Conservation (phyloP, 2,113 vertebrate species). For the Chamaea fasciata region DNA sequence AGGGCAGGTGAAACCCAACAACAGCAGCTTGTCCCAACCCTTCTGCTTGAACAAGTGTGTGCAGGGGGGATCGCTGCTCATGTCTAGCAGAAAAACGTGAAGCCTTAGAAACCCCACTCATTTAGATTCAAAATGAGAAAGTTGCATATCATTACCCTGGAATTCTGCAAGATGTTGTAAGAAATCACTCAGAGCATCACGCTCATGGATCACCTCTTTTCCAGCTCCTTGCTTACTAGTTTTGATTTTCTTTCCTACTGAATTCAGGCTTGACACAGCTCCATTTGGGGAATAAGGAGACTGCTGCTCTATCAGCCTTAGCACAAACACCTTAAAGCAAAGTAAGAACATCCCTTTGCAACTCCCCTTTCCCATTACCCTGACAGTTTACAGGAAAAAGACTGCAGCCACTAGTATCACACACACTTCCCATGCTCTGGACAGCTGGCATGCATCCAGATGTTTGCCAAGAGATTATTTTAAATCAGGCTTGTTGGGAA, state of each 20-base stretch:
- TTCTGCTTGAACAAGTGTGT: neutral
- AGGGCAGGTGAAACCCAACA: neutral
- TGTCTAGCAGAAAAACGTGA: neutral
- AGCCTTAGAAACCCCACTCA: neutral
- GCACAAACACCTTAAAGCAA: neutral
- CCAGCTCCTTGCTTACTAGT: neutral
- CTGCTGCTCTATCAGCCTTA: neutral
- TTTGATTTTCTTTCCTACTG: neutral
- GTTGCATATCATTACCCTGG: neutral
- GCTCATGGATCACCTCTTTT: neutral
- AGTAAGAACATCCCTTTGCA: neutral
- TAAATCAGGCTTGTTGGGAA: neutral
- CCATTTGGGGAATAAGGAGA: neutral
- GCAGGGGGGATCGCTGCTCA: neutral
- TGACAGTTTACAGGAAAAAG: neutral
- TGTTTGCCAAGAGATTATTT: neutral
- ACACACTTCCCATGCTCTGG: neutral
- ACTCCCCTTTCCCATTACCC: neutral
- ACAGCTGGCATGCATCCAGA: neutral
- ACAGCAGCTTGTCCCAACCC: neutral
- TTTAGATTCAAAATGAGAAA: neutral
- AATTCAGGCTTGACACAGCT: neutral
- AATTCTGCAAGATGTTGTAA: neutral
- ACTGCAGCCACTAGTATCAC: neutral
- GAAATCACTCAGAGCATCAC: neutral